phyloP scores from a whole-genome alignment of 2,113 vertebrate genomes.

The Speoplatyrhinus poulsoni region DNA sequence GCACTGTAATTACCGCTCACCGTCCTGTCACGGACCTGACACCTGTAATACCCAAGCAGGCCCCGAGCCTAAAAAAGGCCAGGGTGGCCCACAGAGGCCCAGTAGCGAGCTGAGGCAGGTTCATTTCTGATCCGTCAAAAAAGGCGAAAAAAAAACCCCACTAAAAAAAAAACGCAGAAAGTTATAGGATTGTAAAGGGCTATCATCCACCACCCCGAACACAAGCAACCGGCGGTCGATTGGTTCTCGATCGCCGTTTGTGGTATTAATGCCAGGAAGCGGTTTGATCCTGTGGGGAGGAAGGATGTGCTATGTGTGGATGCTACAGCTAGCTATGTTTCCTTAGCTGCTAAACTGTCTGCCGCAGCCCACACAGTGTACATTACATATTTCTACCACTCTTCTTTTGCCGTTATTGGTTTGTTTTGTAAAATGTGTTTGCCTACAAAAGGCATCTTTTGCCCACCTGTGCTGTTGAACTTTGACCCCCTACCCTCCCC shows the following conservation, averaged over 20 bases:
- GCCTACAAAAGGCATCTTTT: slow-evolving; percentile 54
- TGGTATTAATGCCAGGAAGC: slow-evolving; percentile 2
- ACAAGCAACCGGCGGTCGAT: background rate
- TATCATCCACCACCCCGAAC: slow-evolving; percentile 1
- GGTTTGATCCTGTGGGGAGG: background rate
- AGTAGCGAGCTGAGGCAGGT: slow-evolving; percentile 12
- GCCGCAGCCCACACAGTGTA: background rate
- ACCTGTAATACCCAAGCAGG: slow-evolving; percentile 43
- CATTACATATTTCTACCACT: slow-evolving; percentile 7
- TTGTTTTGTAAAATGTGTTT: slow-evolving; percentile 45
- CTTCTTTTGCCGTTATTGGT: slow-evolving; percentile 23
- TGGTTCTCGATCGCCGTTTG: background rate
- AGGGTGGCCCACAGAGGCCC: slow-evolving; percentile 25
- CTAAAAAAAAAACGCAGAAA: background rate
- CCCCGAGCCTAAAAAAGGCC: slow-evolving; percentile 38
- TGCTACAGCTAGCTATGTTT: background rate
- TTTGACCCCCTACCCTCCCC: slow-evolving; percentile 33
- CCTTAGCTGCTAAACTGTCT: slow-evolving; percentile 3
- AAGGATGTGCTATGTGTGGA: background rate
- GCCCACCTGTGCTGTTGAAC: slow-evolving; percentile 50
- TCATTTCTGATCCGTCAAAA: slow-evolving; percentile 29
- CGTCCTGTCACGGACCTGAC: slow-evolving; percentile 45
- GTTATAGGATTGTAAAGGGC: slow-evolving; percentile 3
- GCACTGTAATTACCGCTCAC: slow-evolving; percentile 52
- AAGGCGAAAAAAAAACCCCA: background rate